A percentile compares a stretch with the other conserved stretches of the same genome.
Evolutionary conservation across 2,797 vertebrate species (phyloP).

Genomic region (Anguilla obscura): DNA sequence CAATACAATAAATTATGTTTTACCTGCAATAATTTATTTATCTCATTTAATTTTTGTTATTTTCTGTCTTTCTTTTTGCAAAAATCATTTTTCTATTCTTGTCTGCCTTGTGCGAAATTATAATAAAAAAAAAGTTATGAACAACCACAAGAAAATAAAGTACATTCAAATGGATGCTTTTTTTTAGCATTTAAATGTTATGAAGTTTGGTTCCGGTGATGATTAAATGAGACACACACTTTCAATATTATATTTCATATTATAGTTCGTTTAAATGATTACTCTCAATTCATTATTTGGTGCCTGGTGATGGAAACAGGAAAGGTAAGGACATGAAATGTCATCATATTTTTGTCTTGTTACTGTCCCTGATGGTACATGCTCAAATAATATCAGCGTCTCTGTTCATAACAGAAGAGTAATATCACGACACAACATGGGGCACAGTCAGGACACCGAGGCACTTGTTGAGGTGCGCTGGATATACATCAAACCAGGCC

Average conservation of each 20-base stretch:
- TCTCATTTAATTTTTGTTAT: neutral
- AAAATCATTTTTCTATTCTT: neutral
- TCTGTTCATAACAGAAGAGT: neutral
- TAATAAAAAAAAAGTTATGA: neutral
- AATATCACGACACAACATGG: neutral
- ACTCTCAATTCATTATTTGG: neutral
- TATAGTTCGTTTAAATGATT: neutral
- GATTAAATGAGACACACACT: neutral
- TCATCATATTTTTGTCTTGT: neutral
- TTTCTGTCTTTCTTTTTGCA: neutral
- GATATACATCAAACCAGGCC: conserved; percentile 28
- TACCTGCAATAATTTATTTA: neutral
- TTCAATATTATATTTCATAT: neutral
- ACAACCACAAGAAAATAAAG: neutral
- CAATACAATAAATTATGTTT: neutral
- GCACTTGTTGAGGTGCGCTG: conserved; percentile 13
- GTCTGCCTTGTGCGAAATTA: neutral
- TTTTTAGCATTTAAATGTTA: neutral
- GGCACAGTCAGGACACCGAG: neutral
- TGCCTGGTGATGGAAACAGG: neutral
- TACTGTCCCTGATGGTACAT: neutral
- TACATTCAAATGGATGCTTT: neutral
- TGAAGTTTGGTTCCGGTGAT: neutral
- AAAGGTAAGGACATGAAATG: neutral
- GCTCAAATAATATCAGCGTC: neutral